Percentiles rank a stretch among this genome's conserved stretches.
Conservation (phyloP, 2,888 invertebrate genomes). For the Melikaiella ostensackeni region DNA sequence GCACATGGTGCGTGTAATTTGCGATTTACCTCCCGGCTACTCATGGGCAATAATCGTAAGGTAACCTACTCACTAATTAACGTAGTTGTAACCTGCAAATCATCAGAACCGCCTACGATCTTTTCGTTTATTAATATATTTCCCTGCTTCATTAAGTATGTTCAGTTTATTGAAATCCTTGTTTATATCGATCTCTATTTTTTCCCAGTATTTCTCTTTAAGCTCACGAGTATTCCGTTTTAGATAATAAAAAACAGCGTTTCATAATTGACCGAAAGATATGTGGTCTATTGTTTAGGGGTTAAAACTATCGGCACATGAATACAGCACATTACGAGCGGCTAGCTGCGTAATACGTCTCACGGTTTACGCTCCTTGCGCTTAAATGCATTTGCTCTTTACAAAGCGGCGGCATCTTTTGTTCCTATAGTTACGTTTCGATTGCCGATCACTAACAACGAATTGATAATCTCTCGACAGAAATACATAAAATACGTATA, state of each 20-base stretch:
- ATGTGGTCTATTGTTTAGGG: constrained; percentile 25
- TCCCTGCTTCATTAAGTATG: background rate
- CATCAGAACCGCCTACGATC: constrained; percentile 6
- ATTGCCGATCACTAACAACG: constrained; percentile 18
- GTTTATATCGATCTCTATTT: background rate
- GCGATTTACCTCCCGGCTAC: constrained; percentile 24
- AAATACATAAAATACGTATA: background rate
- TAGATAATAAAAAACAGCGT: background rate
- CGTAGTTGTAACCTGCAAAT: background rate
- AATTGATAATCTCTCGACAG: constrained; percentile 13
- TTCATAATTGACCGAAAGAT: constrained; percentile 23
- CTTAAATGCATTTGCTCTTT: constrained; percentile 38
- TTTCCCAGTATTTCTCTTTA: background rate
- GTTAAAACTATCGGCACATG: constrained; percentile 27
- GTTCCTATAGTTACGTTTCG: constrained; percentile 21
- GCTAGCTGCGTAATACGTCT: constrained; percentile 33
- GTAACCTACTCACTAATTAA: constrained; percentile 26
- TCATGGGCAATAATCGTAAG: constrained; percentile 18
- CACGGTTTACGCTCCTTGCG: constrained; percentile 26
- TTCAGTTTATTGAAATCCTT: background rate
- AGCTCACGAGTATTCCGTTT: too few species aligned
- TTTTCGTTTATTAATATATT: background rate
- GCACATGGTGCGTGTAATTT: constrained; percentile 17
- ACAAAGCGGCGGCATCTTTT: constrained; percentile 38
- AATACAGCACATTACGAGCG: constrained; percentile 16